Base-by-base conservation (phyloP, 2,113 vertebrate species). In the Neopipo cinnamomea region DNA sequence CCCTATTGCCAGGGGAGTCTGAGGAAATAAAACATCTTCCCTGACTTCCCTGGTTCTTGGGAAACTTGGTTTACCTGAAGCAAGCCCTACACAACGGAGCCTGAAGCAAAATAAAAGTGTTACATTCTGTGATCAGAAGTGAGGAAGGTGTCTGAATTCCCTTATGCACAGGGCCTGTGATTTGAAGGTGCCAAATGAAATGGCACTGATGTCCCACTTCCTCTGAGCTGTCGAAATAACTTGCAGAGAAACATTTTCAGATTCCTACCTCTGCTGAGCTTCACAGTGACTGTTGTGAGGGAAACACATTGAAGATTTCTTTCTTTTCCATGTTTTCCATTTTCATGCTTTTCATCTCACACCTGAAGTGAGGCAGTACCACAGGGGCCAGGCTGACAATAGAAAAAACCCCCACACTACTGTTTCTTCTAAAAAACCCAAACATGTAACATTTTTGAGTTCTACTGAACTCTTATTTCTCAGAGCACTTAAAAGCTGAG, bases 1-100 rank as follows among this genome's bases (percentile, higher is more conserved):
- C 73, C 59, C 79, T 85, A 16, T 1, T 35, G 62, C 41, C n/a
- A 78, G 71, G 59, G 62, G 35, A 74, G 52, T 6, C 55, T 21
- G 12, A 75, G 59, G 79, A 78, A 72, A 37, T 23, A 3, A 71
- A 39, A 16, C 30, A 14, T 28, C 71, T 50, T 75, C 35, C 68
- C 53, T 0, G 0, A 4, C 79, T 63, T 55, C 58, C 85, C 46
- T 2, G 0, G 65, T 39, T 85, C 41, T 41, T 49, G 65, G 81
- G 68, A 88, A 91, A 78, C 42, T 25, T 17, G 19, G 49, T 71
- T 93, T 44, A 87, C 79, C 61, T 94, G 90, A 85, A 92, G 89
- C 84, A 72, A 94, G 67, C 58, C 66, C 46, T 33, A 85, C 0
- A 2, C 83, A 89, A 15, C 23, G 71, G 58, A 89, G 39, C 73